A percentile compares a stretch with the other conserved stretches of the same genome.
These are phyloP conservation scores for Aethina tumida DNA, from an alignment of 1,140 invertebrate species.

Conservation along the genomic window DNA sequence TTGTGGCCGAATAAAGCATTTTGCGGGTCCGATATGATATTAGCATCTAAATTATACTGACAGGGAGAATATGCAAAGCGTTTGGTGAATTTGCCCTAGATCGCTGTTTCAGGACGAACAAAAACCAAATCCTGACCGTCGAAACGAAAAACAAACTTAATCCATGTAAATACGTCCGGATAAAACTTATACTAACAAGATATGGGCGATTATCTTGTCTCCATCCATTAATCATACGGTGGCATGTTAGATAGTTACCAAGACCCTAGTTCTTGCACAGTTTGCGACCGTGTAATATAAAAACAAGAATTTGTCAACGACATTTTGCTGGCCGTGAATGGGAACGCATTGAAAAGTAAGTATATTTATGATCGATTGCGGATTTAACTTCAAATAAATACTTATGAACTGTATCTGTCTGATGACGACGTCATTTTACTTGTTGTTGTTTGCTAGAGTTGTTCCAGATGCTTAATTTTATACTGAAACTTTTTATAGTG, in stretches of 20 bases:
- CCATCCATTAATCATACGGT: conserved; percentile 21
- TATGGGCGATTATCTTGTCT: conserved; percentile 26
- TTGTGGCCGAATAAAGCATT: not conserved
- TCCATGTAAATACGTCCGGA: conserved; percentile 18
- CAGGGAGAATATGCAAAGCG: not conserved
- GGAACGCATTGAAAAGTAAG: conserved; percentile 2
- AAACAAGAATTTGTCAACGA: conserved; percentile 3
- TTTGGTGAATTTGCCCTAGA: not conserved
- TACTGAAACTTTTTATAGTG: too few relatives aligned
- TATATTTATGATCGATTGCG: too few relatives aligned
- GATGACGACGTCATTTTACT: too few relatives aligned
- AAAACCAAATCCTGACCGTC: not conserved
- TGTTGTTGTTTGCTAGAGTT: too few relatives aligned
- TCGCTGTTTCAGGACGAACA: not conserved
- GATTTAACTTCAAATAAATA: too few relatives aligned
- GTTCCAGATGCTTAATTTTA: too few relatives aligned
- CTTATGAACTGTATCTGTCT: too few relatives aligned
- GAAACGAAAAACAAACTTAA: conserved; percentile 15
- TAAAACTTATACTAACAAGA: conserved; percentile 24
- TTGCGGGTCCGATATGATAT: not conserved
- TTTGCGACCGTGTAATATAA: conserved; percentile 1
- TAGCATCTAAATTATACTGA: conserved; percentile 2
- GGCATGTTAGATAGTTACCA: conserved; percentile 11
- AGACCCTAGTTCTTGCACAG: conserved; percentile 2
- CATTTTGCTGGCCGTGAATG: not conserved